Base-by-base conservation (phyloP, 2,113 vertebrate species). In the Stigmatopora argus region DNA sequence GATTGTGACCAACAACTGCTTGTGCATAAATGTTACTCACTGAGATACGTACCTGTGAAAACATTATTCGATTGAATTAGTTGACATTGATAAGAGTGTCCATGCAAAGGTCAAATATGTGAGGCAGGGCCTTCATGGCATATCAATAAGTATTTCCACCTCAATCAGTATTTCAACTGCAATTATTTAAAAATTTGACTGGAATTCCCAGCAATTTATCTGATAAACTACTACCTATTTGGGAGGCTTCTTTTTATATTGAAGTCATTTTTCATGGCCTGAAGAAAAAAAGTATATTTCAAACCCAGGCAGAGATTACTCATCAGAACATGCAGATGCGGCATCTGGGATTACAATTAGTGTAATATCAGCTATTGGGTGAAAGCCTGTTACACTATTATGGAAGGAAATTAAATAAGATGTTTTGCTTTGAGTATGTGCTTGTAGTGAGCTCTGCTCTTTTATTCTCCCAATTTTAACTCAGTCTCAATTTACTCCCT, bases 341-440 rank as follows among this genome's bases (percentile, higher is more conserved):
- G 58, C 71, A 72, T 73, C 65, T 81, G 74, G 73, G 80, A 85
- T 85, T 81, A 81, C 73, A 82, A 80, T 83, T 82, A 84, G 63
- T 77, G 57, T 74, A 80, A 81, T 83, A 80, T 81, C 56, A 75
- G 38, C 71, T 75, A 81, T 83, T 71, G 77, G 64, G 65, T 65
- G 46, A 80, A 80, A 85, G 79, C 79, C 68, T 75, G 79, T 82
- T 74, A 78, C 26, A 63, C 76, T 75, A 66, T 71, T 73, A 46
- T 9, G 66, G 65, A 79, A 74, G 56, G 26, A 71, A 75, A 75
- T 82, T 34, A 73, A 81, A 69, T 73, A 56, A 67, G 14, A 45
- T 34, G 55, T 69, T 31, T 65, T 67, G 62, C 3, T 35, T 59
- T 68, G 57, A 57, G 38, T 47, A 46, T 47, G 57, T 72, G 57